phyloP scores from a whole-genome alignment of 2,888 invertebrate genomes.

The Cataglyphis cursor region DNA sequence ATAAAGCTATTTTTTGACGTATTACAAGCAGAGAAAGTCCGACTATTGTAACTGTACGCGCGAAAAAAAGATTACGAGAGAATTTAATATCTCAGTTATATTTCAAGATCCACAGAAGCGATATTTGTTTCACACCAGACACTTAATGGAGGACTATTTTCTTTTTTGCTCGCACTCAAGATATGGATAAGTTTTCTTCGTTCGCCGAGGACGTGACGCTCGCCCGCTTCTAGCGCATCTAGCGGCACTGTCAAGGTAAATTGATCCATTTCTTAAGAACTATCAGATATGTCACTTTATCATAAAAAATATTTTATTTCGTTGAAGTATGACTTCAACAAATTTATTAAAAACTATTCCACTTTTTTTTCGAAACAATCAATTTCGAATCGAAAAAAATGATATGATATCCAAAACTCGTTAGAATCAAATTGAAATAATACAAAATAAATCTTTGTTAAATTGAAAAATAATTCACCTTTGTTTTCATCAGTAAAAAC shows the following conservation, averaged over 20 bases:
- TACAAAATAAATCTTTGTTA: not conserved
- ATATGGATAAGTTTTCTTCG: conserved; percentile 86
- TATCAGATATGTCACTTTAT: not conserved
- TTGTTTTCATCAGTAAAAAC: not conserved
- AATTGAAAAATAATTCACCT: conserved; percentile 6
- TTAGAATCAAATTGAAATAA: not conserved
- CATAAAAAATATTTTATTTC: not conserved
- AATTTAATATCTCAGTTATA: conserved; percentile 14
- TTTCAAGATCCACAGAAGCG: conserved; percentile 4
- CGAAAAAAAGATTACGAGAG: not conserved
- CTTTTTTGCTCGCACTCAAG: conserved; percentile 79
- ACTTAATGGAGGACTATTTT: conserved; percentile 55
- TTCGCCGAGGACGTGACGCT: conserved; percentile 86
- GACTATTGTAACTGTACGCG: not conserved
- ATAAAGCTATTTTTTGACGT: not conserved
- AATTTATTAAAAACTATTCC: not conserved
- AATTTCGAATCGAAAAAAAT: not conserved
- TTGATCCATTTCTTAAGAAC: conserved; percentile 19
- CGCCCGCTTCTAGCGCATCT: conserved; percentile 87
- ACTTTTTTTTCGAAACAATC: not conserved
- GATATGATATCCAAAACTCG: not conserved
- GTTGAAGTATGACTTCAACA: not conserved
- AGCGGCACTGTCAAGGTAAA: conserved; percentile 87
- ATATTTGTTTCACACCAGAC: not conserved
- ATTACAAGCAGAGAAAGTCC: not conserved